A percentile compares a stretch with the other conserved stretches of the same genome.
Evolutionary conservation across 2,797 vertebrate genomes (phyloP).

Genomic region (Sylvia borin): DNA sequence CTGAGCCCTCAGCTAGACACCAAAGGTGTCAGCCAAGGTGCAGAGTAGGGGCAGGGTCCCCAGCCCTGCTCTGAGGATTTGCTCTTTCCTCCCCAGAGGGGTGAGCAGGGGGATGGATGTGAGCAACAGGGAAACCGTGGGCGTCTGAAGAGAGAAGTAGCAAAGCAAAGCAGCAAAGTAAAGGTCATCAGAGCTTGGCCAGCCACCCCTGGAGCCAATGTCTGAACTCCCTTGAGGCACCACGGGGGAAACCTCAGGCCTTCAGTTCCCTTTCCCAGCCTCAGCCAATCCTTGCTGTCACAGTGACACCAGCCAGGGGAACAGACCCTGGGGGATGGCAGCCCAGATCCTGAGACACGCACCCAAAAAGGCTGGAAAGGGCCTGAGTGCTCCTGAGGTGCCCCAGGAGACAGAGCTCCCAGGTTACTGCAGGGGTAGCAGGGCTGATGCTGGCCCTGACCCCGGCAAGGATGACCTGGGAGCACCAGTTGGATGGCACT

Average conservation of each 20-base stretch:
- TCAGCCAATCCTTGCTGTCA: accelerated
- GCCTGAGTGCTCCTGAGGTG: no score
- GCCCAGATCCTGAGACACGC: neutral
- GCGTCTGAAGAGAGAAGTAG: neutral
- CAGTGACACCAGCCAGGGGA: neutral
- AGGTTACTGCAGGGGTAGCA: neutral
- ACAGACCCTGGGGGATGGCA: neutral
- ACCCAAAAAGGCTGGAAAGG: neutral
- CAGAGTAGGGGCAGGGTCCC: neutral
- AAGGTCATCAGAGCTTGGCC: constrained; percentile 7
- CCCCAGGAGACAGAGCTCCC: neutral
- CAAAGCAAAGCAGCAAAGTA: neutral
- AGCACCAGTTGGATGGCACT: neutral
- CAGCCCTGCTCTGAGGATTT: neutral
- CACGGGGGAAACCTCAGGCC: neutral
- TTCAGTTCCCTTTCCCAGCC: constrained; percentile 5
- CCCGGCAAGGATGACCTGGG: neutral
- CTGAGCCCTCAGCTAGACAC: neutral
- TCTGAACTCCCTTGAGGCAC: neutral
- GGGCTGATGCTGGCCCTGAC: neutral
- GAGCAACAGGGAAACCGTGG: neutral
- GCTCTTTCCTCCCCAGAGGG: neutral
- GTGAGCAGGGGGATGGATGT: neutral
- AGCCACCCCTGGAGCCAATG: neutral
- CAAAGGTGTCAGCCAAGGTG: neutral